Evolutionary conservation across 2,113 vertebrate species (phyloP).

Genomic region (Leucosticte australis): DNA sequence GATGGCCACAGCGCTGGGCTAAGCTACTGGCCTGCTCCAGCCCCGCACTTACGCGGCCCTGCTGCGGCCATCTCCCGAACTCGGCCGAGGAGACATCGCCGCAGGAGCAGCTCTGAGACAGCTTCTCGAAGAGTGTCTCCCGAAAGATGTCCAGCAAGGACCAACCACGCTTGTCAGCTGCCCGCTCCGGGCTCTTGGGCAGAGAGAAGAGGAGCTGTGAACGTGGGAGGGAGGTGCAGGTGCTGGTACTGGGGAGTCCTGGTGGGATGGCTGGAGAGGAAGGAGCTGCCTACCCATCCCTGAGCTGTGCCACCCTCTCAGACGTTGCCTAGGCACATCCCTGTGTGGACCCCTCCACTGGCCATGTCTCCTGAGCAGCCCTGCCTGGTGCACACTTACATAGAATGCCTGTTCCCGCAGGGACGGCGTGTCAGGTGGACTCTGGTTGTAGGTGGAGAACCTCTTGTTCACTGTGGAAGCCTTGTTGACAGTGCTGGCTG

Average conservation of each 20-base stretch:
- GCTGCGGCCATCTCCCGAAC: slow-evolving; percentile 53
- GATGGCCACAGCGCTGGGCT: not conserved
- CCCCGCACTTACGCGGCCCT: slow-evolving; percentile 73
- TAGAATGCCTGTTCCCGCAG: slow-evolving; percentile 97
- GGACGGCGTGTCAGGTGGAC: slow-evolving; percentile 90
- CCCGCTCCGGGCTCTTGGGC: slow-evolving; percentile 54
- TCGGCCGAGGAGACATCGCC: slow-evolving; percentile 73
- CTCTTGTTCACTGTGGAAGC: slow-evolving; percentile 89
- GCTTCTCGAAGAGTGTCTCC: slow-evolving; percentile 74
- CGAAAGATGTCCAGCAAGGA: slow-evolving; percentile 83
- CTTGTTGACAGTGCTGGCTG: slow-evolving; percentile 87
- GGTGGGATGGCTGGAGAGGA: not conserved
- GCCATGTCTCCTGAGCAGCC: not conserved
- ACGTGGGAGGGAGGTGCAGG: not conserved
- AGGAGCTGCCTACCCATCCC: not conserved
- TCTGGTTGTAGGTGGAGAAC: slow-evolving; percentile 93
- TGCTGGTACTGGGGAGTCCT: not conserved
- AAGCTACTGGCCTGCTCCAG: slow-evolving; percentile 30
- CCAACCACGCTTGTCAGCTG: slow-evolving; percentile 72
- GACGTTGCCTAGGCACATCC: not conserved
- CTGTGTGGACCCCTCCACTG: not conserved
- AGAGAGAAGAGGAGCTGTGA: slow-evolving; percentile 64
- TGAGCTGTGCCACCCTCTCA: not conserved
- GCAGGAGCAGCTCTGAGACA: slow-evolving; percentile 81
- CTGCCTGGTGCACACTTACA: slow-evolving; percentile 75